Evolutionary conservation across 2,888 invertebrate genomes (phyloP).

Genomic region (Thymelicus lineola): DNA sequence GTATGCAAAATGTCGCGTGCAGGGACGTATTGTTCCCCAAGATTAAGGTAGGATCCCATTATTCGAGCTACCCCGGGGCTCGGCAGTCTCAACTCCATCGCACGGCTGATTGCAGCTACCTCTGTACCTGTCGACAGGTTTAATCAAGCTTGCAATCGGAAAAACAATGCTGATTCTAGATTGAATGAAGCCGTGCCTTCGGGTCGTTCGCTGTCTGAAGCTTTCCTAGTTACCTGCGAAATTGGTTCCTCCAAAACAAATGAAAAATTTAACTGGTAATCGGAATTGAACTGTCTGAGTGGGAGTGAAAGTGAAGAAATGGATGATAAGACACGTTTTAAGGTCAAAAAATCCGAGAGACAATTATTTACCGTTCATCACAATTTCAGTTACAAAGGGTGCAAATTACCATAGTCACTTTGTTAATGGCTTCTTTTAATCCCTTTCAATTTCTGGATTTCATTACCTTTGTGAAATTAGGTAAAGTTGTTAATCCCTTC

Average conservation of each 20-base stretch:
- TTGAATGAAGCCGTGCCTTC: slow-evolving; percentile 46
- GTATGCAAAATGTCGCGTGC: slow-evolving; percentile 80
- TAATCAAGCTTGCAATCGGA: slow-evolving; percentile 80
- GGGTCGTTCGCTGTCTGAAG: slow-evolving; percentile 39
- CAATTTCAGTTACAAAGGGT: background rate
- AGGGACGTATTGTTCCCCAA: slow-evolving; percentile 77
- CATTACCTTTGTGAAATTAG: slow-evolving; percentile 9
- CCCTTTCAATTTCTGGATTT: slow-evolving; percentile 6
- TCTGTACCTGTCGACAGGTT: slow-evolving; percentile 48
- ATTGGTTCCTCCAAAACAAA: slow-evolving; percentile 34
- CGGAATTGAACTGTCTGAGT: slow-evolving; percentile 2
- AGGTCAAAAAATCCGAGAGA: background rate
- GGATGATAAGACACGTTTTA: background rate
- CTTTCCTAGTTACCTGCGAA: slow-evolving; percentile 28
- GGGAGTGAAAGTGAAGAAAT: background rate
- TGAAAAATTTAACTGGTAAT: slow-evolving; percentile 11
- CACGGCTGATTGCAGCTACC: slow-evolving; percentile 70
- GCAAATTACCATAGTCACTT: slow-evolving; percentile 2
- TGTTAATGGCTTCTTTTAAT: slow-evolving; percentile 5
- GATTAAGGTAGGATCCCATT: slow-evolving; percentile 77
- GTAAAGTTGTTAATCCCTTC: slow-evolving; percentile 8
- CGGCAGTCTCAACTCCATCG: slow-evolving; percentile 64
- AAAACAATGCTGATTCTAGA: slow-evolving; percentile 69
- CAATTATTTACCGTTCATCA: slow-evolving; percentile 7
- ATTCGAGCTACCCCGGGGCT: slow-evolving; percentile 65